Evolutionary conservation across 2,113 vertebrate genomes (phyloP).

Genomic region (Synchiropus splendidus): DNA sequence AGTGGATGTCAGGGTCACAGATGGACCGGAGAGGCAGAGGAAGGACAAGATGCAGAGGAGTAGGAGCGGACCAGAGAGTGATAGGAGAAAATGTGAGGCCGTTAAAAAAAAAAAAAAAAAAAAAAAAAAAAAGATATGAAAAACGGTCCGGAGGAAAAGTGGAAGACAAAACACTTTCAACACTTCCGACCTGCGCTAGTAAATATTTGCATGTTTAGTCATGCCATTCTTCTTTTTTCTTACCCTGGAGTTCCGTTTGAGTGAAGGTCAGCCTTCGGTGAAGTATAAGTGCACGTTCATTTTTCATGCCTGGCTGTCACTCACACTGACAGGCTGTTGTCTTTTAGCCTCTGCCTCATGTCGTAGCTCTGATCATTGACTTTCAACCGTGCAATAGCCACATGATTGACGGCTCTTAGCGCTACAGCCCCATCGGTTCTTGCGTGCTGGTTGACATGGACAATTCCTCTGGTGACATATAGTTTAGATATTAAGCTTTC

Average conservation of each 20-base stretch:
- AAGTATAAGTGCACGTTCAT: not conserved
- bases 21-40: constrained; percentile 15
- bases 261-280: constrained; percentile 4
- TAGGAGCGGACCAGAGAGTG: not conserved
- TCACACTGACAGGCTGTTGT: not conserved
- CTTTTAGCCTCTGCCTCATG: not conserved
- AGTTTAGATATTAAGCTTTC: too few relatives aligned
- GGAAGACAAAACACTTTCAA: not conserved
- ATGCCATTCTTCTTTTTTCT: not conserved
- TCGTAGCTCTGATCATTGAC: not conserved
- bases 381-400: not conserved
- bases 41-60: constrained; percentile 1
- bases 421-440: constrained; percentile 3
- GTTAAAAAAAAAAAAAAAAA: not conserved
- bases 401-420: constrained; percentile 6
- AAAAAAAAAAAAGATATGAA: not conserved
- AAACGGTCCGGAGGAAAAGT: not conserved
- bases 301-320: not conserved
- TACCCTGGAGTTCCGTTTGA: not conserved
- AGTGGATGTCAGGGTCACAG: constrained; percentile 47
- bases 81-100: not conserved
- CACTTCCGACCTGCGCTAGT: too few relatives aligned
- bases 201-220: too few relatives aligned
- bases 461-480: constrained; percentile 9
- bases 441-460: constrained; percentile 1